phyloP scores from a whole-genome alignment of 2,888 invertebrate genomes.

The Platynereis dumerilii region DNA sequence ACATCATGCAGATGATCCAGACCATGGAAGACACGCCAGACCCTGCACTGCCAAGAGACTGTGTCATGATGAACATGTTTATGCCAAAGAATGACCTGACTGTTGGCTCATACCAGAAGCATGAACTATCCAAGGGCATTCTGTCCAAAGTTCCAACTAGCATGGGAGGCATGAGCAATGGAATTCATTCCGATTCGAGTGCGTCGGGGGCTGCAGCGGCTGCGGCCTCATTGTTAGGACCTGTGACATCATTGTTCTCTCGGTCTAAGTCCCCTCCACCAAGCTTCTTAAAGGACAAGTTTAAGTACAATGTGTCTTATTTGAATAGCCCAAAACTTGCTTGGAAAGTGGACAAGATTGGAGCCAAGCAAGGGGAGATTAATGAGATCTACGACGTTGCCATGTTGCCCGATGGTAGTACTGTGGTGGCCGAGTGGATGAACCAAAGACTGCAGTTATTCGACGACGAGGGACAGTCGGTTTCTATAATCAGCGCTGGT shows the following conservation, averaged over 20 bases:
- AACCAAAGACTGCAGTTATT: constrained; percentile 45
- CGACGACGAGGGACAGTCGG: constrained; percentile 39
- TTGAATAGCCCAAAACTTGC: constrained; percentile 20
- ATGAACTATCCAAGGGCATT: constrained; percentile 32
- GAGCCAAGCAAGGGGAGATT: constrained; percentile 34
- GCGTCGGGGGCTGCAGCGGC: not conserved
- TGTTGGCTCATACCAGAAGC: constrained; percentile 33
- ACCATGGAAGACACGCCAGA: constrained; percentile 17
- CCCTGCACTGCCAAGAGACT: constrained; percentile 28
- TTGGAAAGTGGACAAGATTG: constrained; percentile 36
- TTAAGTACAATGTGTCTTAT: constrained; percentile 15
- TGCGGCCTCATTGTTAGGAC: not conserved
- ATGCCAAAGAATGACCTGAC: constrained; percentile 31
- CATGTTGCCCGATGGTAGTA: constrained; percentile 36
- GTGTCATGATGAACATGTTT: constrained; percentile 35
- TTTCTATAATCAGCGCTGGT: constrained; percentile 36
- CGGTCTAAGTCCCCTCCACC: constrained; percentile 22
- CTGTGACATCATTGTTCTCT: constrained; percentile 1
- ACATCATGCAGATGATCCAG: constrained; percentile 35
- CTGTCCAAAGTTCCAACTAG: constrained; percentile 21
- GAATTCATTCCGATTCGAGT: constrained; percentile 7
- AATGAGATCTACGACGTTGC: constrained; percentile 37
- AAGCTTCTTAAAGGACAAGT: constrained; percentile 19
- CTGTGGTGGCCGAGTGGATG: constrained; percentile 49
- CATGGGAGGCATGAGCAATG: constrained; percentile 12